phyloP scores from a whole-genome alignment of 92 coral and sea anemone species.

The Porites lobata region DNA sequence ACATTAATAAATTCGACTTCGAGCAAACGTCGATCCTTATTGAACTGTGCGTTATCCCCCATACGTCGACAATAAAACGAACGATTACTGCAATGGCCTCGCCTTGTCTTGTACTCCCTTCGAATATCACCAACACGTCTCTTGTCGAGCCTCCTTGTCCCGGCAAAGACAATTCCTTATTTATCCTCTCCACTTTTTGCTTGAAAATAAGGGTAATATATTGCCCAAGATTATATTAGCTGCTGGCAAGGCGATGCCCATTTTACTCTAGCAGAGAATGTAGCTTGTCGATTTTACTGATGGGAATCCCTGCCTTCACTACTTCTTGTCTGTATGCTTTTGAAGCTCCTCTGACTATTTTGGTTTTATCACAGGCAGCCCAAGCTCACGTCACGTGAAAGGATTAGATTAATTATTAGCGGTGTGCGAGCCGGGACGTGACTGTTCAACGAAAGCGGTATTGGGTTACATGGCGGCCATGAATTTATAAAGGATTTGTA shows the following conservation, averaged over 20 bases:
- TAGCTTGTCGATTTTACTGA: too few species aligned
- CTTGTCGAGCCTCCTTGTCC: slow-evolving; percentile 36
- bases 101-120: slow-evolving; percentile 76
- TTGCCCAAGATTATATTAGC: slow-evolving; percentile 43
- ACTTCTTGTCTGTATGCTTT: too few species aligned
- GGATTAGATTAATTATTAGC: too few species aligned
- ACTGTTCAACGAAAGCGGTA: too few species aligned
- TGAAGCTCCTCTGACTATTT: too few species aligned
- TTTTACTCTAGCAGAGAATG: too few species aligned
- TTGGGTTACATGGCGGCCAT: too few species aligned
- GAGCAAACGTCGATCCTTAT: slow-evolving; percentile 66
- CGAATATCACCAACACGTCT: slow-evolving; percentile 51
- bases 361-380: too few species aligned
- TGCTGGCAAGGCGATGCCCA: slow-evolving; percentile 16
- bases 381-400: too few species aligned
- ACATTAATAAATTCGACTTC: slow-evolving; percentile 23
- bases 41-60: slow-evolving; percentile 64
- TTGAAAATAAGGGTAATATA: slow-evolving; percentile 48
- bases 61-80: slow-evolving; percentile 57
- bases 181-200: slow-evolving; percentile 51
- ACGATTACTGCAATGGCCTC: slow-evolving; percentile 68
- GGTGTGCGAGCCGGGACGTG: too few species aligned
- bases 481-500: too few species aligned
- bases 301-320: too few species aligned
- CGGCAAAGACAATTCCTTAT: slow-evolving; percentile 46